Evolutionary conservation across 2,888 invertebrate genomes (phyloP).

Genomic region (Macaria notata): DNA sequence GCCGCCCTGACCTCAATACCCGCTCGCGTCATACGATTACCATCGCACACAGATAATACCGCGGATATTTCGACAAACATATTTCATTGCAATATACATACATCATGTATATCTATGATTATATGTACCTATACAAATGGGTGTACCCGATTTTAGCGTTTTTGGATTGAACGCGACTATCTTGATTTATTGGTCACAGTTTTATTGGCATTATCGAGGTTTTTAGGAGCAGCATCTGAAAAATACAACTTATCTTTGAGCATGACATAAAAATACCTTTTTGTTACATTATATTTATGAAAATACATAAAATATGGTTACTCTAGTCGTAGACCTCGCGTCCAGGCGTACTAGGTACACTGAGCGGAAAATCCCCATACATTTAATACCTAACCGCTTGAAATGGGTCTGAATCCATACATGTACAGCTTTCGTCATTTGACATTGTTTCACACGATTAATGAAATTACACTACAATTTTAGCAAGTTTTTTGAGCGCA

Average conservation of each 20-base stretch:
- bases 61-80: constrained; percentile 6
- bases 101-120: no score
- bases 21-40: constrained; percentile 76
- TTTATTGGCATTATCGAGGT: no score
- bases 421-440: constrained; percentile 15
- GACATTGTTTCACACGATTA: constrained; percentile 21
- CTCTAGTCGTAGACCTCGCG: constrained; percentile 54
- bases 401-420: constrained; percentile 19
- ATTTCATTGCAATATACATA: not conserved
- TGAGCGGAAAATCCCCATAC: constrained; percentile 75
- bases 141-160: no score
- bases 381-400: constrained; percentile 46
- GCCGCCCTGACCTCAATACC: constrained; percentile 80
- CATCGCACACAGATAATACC: constrained; percentile 10
- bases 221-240: no score
- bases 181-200: no score
- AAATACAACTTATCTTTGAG: no score
- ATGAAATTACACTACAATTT: constrained; percentile 16
- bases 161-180: no score
- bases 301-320: constrained; percentile 5
- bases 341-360: constrained; percentile 59
- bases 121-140: no score
- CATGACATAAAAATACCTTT: no score
- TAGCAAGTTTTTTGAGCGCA: constrained; percentile 2
- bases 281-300: not conserved